These are phyloP conservation scores for Nematostella vectensis DNA, from an alignment of 92 coral and sea anemone genomes.

Conservation along the genomic window DNA sequence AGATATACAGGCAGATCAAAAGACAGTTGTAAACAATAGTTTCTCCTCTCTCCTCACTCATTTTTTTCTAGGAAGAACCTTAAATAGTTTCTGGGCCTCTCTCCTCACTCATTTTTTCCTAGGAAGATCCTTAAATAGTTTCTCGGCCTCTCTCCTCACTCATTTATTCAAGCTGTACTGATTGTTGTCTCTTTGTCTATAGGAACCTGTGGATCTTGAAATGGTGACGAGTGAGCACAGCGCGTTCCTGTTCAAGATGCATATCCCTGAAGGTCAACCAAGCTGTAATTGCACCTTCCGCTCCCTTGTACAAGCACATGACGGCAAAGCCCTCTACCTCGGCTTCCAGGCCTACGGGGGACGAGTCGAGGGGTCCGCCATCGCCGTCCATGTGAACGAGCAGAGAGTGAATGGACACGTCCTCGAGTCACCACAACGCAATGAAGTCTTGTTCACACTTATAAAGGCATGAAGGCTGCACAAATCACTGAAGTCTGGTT, in stretches of 20 bases:
- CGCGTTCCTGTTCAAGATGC: neutral
- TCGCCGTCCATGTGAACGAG: neutral
- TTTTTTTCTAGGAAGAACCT: too few relatives aligned
- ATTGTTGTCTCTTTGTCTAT: too few relatives aligned
- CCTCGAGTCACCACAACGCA: neutral
- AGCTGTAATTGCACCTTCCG: neutral
- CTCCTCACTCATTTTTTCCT: too few relatives aligned
- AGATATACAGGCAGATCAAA: too few relatives aligned
- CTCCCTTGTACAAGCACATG: neutral
- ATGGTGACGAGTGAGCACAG: neutral
- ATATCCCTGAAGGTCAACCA: neutral
- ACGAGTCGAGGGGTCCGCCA: neutral
- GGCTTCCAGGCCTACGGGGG: neutral
- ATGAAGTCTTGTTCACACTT: neutral
- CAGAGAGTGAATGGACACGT: neutral
- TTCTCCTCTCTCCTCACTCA: too few relatives aligned
- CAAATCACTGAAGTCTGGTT: too few relatives aligned
- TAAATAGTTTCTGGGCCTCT: too few relatives aligned
- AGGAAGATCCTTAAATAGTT: too few relatives aligned
- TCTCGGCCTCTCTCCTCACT: too few relatives aligned
- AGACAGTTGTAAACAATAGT: too few relatives aligned
- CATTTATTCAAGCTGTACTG: too few relatives aligned
- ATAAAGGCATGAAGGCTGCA: neutral
- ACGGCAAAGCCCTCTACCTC: constrained; percentile 1
- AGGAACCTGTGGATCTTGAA: too few relatives aligned